Base-by-base conservation (phyloP, 2,888 invertebrate species). In the Prosopocoilus inquinatus region DNA sequence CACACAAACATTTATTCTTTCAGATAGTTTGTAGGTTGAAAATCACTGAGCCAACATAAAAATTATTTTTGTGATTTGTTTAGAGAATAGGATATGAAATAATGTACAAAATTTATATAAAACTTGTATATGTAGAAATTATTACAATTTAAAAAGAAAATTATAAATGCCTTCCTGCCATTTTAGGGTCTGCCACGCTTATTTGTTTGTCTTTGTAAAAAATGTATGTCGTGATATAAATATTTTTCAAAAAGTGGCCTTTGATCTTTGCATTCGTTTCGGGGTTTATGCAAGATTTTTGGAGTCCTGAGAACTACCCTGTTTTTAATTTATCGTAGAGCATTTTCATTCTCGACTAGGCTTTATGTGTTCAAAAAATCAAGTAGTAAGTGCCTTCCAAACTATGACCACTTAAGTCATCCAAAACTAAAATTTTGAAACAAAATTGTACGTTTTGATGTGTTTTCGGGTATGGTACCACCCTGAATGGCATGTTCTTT, bases 301-400 rank as follows among this genome's bases (percentile, higher is more conserved):
- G 69, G 68, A 69, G 62, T 64, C 67, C 61, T 56, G 49, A 58
- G 60, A 54, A 53, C 50, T 49, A 45, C 46, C 46, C 49, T 45
- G 33, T 47, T 35, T 35, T 47, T 33, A 36, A 8, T 50, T 49
- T 34, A 50, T 57, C 53, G 54, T 57, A 50, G 49, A 50, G 55
- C 50, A 50, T 69, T 70, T 59, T 59, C 56, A 66, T 71, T 64
- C 48, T 81, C 80, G 82, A 83, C 81, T 84, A 84, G 84, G 84
- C 84, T 84, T 76, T 66, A 85, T 87, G 86, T 87, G 86, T 87
- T 87, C 86, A 85, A 85, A 85, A 28, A 80, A 80, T 78, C 80
- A 84, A 81, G 87, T 87, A 87, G 87, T 85, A 88, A 88, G 88
- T 88, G 88, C 88, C 88, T 88, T 88, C 86, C 86, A 87, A 82